Base-by-base conservation (phyloP, 1,140 invertebrate genomes). In the Listronotus oregonensis region DNA sequence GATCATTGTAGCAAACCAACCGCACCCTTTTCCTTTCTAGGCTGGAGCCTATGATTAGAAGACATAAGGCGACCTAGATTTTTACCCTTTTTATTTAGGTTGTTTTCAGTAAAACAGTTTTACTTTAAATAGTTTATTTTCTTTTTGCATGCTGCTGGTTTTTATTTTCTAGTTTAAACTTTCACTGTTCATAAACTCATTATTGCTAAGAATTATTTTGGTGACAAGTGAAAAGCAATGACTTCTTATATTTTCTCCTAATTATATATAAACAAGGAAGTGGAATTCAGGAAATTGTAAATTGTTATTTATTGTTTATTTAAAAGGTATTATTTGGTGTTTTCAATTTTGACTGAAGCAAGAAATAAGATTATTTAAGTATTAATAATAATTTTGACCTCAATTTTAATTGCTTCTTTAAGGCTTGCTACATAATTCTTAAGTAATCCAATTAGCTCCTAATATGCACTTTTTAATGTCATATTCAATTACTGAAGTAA, bases 1-100 rank as follows among this genome's bases (percentile, higher is more conserved):
- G 8, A 61, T 27, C 31, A 10, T 27, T 42, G 15, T 14, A 12
- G 6, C 32, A 59, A 43, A 57, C 15, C 58, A 69, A 69, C 67
- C 67, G 67, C 67, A 69, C 67, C 67, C 67, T 66, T 69, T 61
- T 66, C 54, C 52, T 56, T 58, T 66, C 56, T 66, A 59, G 44
- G 43, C 51, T 64, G 52, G 60, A 52, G 31, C n/a, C 67, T 47
- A 32, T 63, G 51, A 54, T 61, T 64, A 60, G 63, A 69, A 64
- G 58, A 66, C 64, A 61, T 62, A 66, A 61, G 58, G 67, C 67
- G 67, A 69, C 67, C 67, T 69, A 69, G 49, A 69, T 69, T 69
- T 62, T 62, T 42, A 60, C 52, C 52, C 50, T 63, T 44, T 49
- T 55, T 42, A 37, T 55, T 37, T 11, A 5, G 40, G 34, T 39